Base-by-base conservation (phyloP, 1,140 invertebrate genomes). In the Sesamia nonagrioides region DNA sequence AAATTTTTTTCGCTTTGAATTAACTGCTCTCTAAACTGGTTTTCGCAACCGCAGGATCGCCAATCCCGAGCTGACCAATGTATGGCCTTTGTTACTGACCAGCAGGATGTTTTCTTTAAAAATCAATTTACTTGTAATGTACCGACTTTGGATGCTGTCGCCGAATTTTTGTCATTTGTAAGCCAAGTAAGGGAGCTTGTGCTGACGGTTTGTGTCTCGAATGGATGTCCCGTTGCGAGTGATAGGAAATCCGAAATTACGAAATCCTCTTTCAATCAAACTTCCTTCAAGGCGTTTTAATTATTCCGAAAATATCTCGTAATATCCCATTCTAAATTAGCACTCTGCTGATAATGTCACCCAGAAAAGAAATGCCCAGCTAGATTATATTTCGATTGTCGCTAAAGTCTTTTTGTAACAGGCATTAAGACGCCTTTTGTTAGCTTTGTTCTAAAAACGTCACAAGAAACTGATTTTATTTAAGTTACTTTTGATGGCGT, bases 371-470 rank as follows among this genome's bases (percentile, higher is more conserved):
- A 27, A 68, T 68, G 15, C 17, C 52, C n/a, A n/a, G n/a, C n/a
- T 56, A 72, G 33, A 56, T 72, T 71, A 15, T 71, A 48, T 66
- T 54, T 72, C 50, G 35, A 56, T 72, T 37, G n/a, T 52, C 9
- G 6, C 27, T 56, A 33, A 72, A 33, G 48, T 72, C 68, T 35
- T 71, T 71, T 56, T n/a, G 37, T 37, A 72, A 40, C 50, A 40
- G 69, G 33, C 69, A 72, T 56, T 56, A 54, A 54, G 50, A 35
- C 50, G 11, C 1, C 63, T 61, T 48, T 68, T 68, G 63, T 68
- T 68, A 68, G 48, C 69, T 72, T 72, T 72, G 69, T 72, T 72
- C 69, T 72, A 37, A 69, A 69, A 69, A 54, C 50, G 50, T 72
- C 69, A 72, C 69, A 56, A n/a, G 33, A 40, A 56, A 45, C 50